Evolutionary conservation across 1,140 invertebrate genomes (phyloP).

Genomic region (Leptopilina clavipes): DNA sequence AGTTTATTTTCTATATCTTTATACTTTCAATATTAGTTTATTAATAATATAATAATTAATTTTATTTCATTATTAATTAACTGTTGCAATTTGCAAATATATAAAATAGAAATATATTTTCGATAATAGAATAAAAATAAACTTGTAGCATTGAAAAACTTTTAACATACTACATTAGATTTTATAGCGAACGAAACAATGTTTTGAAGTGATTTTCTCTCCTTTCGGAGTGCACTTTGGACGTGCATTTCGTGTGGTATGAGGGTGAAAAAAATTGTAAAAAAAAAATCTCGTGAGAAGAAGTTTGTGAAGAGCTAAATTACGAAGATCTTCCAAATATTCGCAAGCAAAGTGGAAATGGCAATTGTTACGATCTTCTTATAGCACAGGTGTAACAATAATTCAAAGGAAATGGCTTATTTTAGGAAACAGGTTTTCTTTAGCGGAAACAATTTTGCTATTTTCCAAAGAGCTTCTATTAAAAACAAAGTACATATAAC

Average conservation of each 20-base stretch:
- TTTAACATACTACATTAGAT: no score
- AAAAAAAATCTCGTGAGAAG: not conserved
- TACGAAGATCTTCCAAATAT: not conserved
- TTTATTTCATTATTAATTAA: no score
- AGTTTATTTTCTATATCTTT: no score
- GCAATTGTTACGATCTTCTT: constrained; percentile 28
- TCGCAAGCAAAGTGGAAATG: constrained; percentile 11
- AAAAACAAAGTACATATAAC: no score
- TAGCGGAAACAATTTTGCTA: constrained; percentile 18
- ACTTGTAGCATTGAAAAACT: no score
- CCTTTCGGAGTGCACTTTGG: not conserved
- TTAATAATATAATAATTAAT: no score
- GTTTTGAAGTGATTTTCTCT: not conserved
- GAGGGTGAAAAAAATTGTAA: not conserved
- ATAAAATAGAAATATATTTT: no score
- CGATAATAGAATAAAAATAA: no score
- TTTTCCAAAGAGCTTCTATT: not conserved
- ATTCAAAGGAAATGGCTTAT: constrained; percentile 15
- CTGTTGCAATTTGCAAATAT: no score
- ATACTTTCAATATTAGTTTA: no score
- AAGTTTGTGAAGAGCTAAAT: constrained; percentile 10
- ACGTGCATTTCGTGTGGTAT: not conserved
- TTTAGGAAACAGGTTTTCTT: constrained; percentile 17
- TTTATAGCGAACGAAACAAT: not conserved
- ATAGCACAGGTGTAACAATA: constrained; percentile 23